Conservation (phyloP, 92 coral and sea anemone species). For the Phenganax stokvisi region DNA sequence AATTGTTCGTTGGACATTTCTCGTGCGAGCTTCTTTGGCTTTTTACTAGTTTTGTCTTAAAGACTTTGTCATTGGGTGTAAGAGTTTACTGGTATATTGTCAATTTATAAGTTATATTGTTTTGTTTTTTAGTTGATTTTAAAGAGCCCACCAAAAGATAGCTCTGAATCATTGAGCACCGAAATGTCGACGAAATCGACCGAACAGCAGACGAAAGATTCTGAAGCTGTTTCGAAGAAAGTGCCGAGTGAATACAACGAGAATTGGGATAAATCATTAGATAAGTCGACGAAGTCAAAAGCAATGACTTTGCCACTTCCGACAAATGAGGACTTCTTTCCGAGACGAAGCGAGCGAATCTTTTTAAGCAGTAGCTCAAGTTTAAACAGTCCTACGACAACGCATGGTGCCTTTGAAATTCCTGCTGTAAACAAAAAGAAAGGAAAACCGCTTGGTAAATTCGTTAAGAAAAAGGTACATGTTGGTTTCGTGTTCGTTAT, state of each 20-base stretch:
- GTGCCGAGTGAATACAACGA: conserved; percentile 10
- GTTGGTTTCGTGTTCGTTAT: background rate
- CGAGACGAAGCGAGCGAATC: conserved; percentile 89
- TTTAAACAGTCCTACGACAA: conserved; percentile 60
- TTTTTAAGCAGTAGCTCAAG: conserved; percentile 87
- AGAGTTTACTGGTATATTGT: no score
- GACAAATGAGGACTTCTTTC: conserved; percentile 71
- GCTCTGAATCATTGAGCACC: background rate
- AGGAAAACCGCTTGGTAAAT: conserved; percentile 59
- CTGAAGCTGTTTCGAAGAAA: conserved; percentile 10
- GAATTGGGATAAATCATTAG: conserved; percentile 48
- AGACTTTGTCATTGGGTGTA: no score
- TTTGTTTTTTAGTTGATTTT: conserved; percentile 17
- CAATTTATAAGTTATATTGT: background rate
- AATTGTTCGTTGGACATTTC: background rate
- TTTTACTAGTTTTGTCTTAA: background rate
- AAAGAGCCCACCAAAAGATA: conserved; percentile 29
- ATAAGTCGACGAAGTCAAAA: conserved; percentile 45
- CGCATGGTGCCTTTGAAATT: conserved; percentile 52
- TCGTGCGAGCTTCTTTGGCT: background rate
- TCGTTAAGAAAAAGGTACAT: conserved; percentile 45
- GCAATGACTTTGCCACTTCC: conserved; percentile 53
- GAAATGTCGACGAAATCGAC: conserved; percentile 6
- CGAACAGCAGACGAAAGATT: conserved; percentile 33
- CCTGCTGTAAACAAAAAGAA: conserved; percentile 52